Base-by-base conservation (phyloP, 2,797 vertebrate species). In the Micromesistius poutassou region DNA sequence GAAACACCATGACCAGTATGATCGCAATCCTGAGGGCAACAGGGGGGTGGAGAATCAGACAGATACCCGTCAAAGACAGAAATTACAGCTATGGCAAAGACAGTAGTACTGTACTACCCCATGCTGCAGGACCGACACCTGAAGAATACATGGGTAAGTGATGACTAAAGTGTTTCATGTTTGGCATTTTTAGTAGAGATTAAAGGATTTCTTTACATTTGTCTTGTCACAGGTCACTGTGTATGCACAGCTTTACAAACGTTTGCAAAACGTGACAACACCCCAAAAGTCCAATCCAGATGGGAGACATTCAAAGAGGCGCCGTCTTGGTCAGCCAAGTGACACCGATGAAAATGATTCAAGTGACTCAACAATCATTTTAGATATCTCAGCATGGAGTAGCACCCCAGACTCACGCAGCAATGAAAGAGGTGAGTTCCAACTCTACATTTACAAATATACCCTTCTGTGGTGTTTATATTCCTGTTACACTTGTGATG, bases 1-100 rank as follows among this genome's bases (percentile, higher is more conserved):
- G 42, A 62, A 89, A 87, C 79, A 87, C 81, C 31, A 79, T 89
- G 82, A 86, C 77, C 7, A 86, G 80, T 77, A 86, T 86, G 83
- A 86, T 84, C 12, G 73, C 81, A 79, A 82, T 88, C 71, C 50
- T 83, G 79, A 83, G 82, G 76, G 81, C 78, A 77, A 84, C n/a
- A 10, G 1, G 76, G 75, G 19, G 74, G 79, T 72, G 72, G 5
- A 77, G 72, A 81, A 50, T 83, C 76, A 19, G 9, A 80, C 22
- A 80, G 75, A 80, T 86, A 82, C 79, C 80, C 74, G 66, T 80
- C 82, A 80, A 86, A 85, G 14, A 82, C 78, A 75, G 77, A 87
- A 80, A 74, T 86, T 2, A 86, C 78, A 79, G 84, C 80, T 22
- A 83, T 86, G 86, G 81, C 81, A 80, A 85, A 85, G 70, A 85